phyloP scores from a whole-genome alignment of 2,888 invertebrate species.

The Metacarcinus magister region DNA sequence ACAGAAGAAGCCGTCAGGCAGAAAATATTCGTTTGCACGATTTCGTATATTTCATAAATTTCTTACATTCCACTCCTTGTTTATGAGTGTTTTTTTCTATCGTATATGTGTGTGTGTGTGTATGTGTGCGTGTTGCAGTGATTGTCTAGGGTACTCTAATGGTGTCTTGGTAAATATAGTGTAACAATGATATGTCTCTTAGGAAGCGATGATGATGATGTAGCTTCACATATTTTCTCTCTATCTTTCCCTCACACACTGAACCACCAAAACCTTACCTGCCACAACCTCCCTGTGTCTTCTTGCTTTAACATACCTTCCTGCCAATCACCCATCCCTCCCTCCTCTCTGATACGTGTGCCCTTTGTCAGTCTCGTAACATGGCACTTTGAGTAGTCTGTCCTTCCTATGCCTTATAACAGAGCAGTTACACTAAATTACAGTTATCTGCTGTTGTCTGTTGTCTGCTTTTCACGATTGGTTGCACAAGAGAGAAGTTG shows the following conservation, averaged over 20 bases:
- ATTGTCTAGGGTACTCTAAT: neutral
- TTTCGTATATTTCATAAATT: neutral
- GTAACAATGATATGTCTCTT: neutral
- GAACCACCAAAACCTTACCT: neutral
- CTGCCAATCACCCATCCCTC: neutral
- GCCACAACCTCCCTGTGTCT: neutral
- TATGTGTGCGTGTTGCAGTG: slow-evolving; percentile 18
- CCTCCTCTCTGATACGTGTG: neutral
- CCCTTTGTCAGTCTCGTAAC: neutral
- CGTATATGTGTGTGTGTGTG: neutral
- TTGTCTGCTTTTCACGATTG: neutral
- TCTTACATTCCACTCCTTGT: neutral
- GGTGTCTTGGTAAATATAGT: neutral
- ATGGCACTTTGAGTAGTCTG: neutral
- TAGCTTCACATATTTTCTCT: neutral
- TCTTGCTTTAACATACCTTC: neutral
- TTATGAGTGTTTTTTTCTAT: neutral
- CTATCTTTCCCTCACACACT: neutral
- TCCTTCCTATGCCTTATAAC: neutral
- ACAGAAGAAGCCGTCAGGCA: neutral
- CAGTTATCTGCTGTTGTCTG: neutral
- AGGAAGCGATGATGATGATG: neutral
- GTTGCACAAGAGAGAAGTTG: neutral
- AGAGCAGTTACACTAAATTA: neutral
- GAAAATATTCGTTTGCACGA: neutral